Conservation (phyloP, 2,797 vertebrate genomes). For the Carcharodon carcharias region DNA sequence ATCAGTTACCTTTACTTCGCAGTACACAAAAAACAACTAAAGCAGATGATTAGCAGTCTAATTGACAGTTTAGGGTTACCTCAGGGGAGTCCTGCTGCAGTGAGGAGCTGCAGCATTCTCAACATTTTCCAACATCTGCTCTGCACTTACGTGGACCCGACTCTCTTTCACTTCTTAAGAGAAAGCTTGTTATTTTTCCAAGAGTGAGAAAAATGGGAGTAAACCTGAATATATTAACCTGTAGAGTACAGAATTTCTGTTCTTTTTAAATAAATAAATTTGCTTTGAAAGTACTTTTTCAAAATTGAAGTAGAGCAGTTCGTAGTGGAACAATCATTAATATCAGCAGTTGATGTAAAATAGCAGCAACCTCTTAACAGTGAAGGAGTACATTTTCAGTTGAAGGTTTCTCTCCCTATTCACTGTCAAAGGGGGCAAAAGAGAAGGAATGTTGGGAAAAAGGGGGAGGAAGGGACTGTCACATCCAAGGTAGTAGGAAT, state of each 20-base stretch:
- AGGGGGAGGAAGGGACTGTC: not conserved
- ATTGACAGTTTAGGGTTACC: constrained; percentile 19
- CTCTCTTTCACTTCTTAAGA: constrained; percentile 19
- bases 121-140: constrained; percentile 31
- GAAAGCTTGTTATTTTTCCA: constrained; percentile 29
- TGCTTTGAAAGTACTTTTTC: not conserved
- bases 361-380: not conserved
- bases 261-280: not conserved
- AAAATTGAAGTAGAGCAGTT: not conserved
- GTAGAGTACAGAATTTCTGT: not conserved
- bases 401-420: not conserved
- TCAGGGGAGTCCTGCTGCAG: not conserved
- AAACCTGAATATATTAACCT: not conserved
- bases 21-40: not conserved
- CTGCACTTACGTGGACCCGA: not conserved
- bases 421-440: constrained; percentile 19
- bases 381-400: not conserved
- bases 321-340: not conserved
- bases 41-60: constrained; percentile 16
- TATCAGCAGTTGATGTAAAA: not conserved
- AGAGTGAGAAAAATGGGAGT: constrained; percentile 29
- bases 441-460: not conserved
- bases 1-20: not conserved
- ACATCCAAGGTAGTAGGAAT: not conserved
- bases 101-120: constrained; percentile 23